Evolutionary conservation across 2,888 invertebrate genomes (phyloP).

Genomic region (Aelia acuminata): DNA sequence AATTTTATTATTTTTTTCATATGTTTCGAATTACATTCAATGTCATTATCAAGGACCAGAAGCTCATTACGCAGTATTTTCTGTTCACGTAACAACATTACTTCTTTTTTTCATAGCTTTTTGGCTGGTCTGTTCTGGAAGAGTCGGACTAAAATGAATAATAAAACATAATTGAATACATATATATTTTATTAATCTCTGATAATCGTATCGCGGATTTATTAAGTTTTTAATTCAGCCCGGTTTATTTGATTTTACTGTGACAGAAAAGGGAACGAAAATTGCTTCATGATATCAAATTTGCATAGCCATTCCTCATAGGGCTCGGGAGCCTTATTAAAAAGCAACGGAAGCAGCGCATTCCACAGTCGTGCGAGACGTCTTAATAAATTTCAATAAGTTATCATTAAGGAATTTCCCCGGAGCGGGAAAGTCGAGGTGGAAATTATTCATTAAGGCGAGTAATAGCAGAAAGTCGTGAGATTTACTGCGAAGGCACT

Average conservation of each 20-base stretch:
- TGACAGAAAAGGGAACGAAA: neutral
- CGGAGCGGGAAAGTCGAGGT: constrained; percentile 7
- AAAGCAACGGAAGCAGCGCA: constrained; percentile 32
- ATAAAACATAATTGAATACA: too few species aligned
- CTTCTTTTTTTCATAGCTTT: too few species aligned
- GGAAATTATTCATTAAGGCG: constrained; percentile 45
- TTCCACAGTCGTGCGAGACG: neutral
- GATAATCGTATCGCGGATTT: neutral
- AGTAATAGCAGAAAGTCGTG: constrained; percentile 49
- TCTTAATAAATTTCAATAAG: constrained; percentile 49
- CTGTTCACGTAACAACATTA: too few species aligned
- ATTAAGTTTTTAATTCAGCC: neutral
- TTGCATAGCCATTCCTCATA: constrained; percentile 32
- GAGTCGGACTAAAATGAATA: too few species aligned
- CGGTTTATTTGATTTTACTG: neutral
- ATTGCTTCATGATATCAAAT: constrained; percentile 1
- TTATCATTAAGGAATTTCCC: constrained; percentile 48
- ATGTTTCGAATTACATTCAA: constrained; percentile 3
- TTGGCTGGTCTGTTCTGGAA: too few species aligned
- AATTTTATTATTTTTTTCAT: neutral
- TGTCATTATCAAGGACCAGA: neutral
- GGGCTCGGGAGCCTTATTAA: constrained; percentile 3
- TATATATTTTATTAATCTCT: neutral
- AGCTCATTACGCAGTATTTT: neutral
- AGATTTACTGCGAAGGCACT: constrained; percentile 30